Base-by-base conservation (phyloP, 1,140 invertebrate species). In the Zaprionus inermis region DNA sequence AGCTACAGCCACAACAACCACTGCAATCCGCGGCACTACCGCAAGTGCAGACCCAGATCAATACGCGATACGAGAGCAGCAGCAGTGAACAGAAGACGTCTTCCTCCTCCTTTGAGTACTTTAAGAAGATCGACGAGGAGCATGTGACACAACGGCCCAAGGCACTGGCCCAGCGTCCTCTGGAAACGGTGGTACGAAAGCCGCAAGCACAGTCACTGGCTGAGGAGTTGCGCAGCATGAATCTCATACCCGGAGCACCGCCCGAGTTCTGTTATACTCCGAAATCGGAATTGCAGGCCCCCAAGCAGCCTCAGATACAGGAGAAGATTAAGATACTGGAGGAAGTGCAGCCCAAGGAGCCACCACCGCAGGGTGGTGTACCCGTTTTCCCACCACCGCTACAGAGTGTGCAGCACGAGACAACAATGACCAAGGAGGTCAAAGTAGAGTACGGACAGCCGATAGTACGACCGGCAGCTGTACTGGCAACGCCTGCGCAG, bases 231-330 rank as follows among this genome's bases (percentile, higher is more conserved):
- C 75, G 90, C 52, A 93, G 94, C 70, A 93, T 96, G 44, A 94
- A 94, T 85, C 76, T 96, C 0, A 93, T 94, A 61, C 96, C 95
- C 0, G 96, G 95, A 86, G 94, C 95, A 24, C 95, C 95, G 10
- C 95, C 95, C n/a, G 94, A 96, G 92, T 95, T 96, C 18, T 94
- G 94, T 38, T 96, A 93, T 72, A 94, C 94, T 30, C 94, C 95
- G 3, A 95, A 95, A 78, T 75, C 91, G 0, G 93, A 93, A 14
- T 44, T 71, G 20, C 57, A 24, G 22, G 46, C 66, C 18, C 72
- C 85, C 1, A 80, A 69, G 38, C 41, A 54, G 5, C 94, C 94
- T 57, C 93, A 95, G 24, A 93, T 96, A 12, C 93, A 93, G 18
- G 92, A 94, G 18, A 94, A 94, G 78, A 94, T 95, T 1, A 95